Evolutionary conservation across 2,888 invertebrate genomes (phyloP).

Genomic region (Seladonia tumulorum): DNA sequence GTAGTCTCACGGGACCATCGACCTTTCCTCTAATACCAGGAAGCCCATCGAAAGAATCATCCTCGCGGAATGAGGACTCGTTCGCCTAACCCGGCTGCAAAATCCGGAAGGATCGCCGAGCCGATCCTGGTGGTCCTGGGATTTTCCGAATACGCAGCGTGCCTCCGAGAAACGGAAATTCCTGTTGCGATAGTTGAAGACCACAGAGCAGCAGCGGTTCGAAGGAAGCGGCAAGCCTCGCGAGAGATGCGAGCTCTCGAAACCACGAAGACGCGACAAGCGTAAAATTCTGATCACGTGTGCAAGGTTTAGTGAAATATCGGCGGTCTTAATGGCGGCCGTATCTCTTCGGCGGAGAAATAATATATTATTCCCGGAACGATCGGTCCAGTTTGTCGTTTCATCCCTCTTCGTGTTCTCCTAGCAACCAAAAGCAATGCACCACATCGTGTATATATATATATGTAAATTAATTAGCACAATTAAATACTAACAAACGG

Average conservation of each 20-base stretch:
- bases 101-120: slow-evolving; percentile 1
- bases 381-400: slow-evolving; percentile 8
- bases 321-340: background rate
- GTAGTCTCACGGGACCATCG: background rate
- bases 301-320: background rate
- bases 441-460: too few relatives aligned
- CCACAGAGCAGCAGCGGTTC: background rate
- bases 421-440: background rate
- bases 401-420: background rate
- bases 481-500: too few relatives aligned
- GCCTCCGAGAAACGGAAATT: slow-evolving; percentile 13
- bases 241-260: background rate
- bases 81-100: background rate
- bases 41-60: background rate
- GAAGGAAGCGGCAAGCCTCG: background rate
- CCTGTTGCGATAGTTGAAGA: background rate
- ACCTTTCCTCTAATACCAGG: background rate
- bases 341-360: background rate
- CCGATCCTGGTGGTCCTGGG: background rate
- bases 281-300: slow-evolving; percentile 7
- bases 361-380: background rate
- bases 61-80: background rate
- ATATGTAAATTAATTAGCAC: too few relatives aligned
- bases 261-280: background rate
- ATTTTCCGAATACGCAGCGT: slow-evolving; percentile 28